phyloP scores from a whole-genome alignment of 2,113 vertebrate species.

The Alligator mississippiensis region DNA sequence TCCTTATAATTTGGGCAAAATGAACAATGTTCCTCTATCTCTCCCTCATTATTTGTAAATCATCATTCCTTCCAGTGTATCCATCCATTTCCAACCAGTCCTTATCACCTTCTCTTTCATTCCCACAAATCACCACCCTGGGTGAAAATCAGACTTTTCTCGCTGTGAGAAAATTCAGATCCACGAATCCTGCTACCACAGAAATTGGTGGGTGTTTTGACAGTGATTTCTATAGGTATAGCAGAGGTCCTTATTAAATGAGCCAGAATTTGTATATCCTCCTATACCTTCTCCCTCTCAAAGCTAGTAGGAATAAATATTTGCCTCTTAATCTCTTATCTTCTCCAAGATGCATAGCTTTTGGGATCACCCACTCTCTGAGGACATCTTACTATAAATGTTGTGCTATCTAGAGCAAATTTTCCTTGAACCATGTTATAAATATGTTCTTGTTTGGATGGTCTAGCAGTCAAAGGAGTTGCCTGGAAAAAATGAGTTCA shows the following conservation, averaged over 20 bases:
- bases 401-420: background rate
- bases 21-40: conserved; percentile 11
- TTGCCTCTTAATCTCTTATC: background rate
- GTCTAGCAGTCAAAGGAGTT: background rate
- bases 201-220: background rate
- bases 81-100: background rate
- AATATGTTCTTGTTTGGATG: background rate
- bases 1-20: background rate
- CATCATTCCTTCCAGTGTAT: background rate
- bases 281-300: background rate
- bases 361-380: background rate
- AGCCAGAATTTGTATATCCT: background rate
- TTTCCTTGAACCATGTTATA: background rate
- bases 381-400: background rate
- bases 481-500: conserved; percentile 7
- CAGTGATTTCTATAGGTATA: background rate
- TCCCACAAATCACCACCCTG: background rate
- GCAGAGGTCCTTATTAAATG: rapidly evolving
- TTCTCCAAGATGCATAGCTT: background rate
- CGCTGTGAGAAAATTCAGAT: background rate
- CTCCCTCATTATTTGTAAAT: background rate
- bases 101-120: background rate
- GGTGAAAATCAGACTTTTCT: background rate
- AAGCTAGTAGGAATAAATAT: background rate
- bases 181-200: background rate